Base-by-base conservation (phyloP, 2,113 vertebrate species). In the Cisticola juncidis region DNA sequence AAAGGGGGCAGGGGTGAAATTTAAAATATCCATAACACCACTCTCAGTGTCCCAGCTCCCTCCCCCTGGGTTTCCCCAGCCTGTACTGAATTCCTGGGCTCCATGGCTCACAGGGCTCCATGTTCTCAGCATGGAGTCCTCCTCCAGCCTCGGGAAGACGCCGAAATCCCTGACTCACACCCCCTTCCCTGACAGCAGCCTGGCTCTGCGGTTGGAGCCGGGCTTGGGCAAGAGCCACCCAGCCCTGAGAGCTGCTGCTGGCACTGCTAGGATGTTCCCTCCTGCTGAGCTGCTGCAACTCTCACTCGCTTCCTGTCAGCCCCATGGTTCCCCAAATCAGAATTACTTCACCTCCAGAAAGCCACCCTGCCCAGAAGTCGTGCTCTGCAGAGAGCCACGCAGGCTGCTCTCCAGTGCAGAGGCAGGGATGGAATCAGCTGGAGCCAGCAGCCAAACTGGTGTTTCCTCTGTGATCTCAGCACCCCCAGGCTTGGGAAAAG, bases 41-140 rank as follows among this genome's bases (percentile, higher is more conserved):
- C 12, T 69, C 36, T 72, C 0, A 2, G 8, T 20, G 1, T 2
- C 33, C 35, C 44, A 33, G 48, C 44, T 77, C 28, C 61, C 25
- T 77, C 29, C 21, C 36, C 33, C 19, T 3, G 29, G 14, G 6
- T 62, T 61, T 87, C n/a, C n/a, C 56, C 69, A 53, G 35, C 28
- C 25, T 1, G 3, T 11, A 5, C 53, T 18, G 61, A 44, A 8
- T 9, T 14, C 42, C 50, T 3, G 3, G 13, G 12, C 70, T 40
- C 45, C 0, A 0, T 5, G 12, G 9, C 72, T 86, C 4, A 0
- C 23, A 4, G 50, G 48, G 54, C 23, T 71, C 23, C 2, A 0
- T 25, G 29, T 10, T 29, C 11, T 42, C 4, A 9, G 25, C 11
- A 0, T 4, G 13, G 10, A 50, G 2, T 19, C 23, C 51, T 89